These are phyloP conservation scores for Drymonia ruficornis DNA, from an alignment of 2,888 invertebrate species.

Conservation along the genomic window DNA sequence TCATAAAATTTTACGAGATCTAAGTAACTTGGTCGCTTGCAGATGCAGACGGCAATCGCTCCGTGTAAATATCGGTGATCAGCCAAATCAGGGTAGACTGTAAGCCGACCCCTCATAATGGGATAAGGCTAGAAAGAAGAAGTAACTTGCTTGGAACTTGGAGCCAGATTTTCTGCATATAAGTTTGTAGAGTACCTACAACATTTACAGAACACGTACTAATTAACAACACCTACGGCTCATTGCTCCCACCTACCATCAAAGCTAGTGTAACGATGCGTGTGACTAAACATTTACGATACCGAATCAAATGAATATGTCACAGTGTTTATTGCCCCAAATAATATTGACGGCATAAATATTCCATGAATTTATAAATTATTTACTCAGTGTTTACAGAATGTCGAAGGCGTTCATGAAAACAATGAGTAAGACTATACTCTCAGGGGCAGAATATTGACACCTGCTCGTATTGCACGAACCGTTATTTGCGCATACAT, in stretches of 20 bases:
- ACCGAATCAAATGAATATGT: constrained; percentile 6
- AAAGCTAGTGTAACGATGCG: neutral
- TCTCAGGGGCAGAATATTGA: constrained; percentile 45
- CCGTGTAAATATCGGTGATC: no score
- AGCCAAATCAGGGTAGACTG: no score
- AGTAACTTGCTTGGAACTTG: no score
- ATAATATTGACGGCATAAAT: neutral
- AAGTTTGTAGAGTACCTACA: no score
- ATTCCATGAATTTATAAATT: constrained; percentile 1
- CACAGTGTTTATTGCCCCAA: constrained; percentile 14
- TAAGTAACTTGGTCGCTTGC: no score
- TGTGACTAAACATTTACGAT: neutral
- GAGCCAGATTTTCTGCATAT: no score
- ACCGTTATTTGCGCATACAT: constrained; percentile 43
- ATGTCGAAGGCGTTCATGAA: constrained; percentile 26
- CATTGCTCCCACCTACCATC: neutral
- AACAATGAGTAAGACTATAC: constrained; percentile 43
- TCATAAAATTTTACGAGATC: no score
- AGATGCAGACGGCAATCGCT: no score
- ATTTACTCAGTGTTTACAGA: constrained; percentile 8
- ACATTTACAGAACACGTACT: no score
- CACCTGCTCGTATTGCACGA: constrained; percentile 29
- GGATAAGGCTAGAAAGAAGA: no score
- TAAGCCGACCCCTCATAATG: no score
- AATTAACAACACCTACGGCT: neutral